Base-by-base conservation (phyloP, 2,888 invertebrate genomes). In the Ischnus inquisitorius region DNA sequence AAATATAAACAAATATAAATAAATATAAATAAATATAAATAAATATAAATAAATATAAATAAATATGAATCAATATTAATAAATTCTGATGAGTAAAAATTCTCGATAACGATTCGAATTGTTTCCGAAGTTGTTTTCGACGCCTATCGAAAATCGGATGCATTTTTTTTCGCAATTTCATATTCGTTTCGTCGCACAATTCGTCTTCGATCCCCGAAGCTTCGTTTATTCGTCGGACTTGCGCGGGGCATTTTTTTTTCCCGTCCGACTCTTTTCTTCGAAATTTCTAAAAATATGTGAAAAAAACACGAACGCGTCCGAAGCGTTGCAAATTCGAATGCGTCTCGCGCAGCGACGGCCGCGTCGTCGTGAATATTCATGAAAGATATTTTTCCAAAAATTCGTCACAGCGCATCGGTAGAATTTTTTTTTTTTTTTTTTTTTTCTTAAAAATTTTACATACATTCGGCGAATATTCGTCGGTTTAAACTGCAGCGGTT, bases 331-430 rank as follows among this genome's bases (percentile, higher is more conserved):
- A 10, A 71, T 22, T 34, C 2, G 43, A 25, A 34, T 34, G 34
- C 34, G 4, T 34, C 34, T 34, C 34, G 34, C 8, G 34, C 34
- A 41, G 51, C 60, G 41, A 62, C 75, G 16, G 48, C 28, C 46
- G 25, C 8, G 5, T 69, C 46, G n/a, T 39, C 75, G 6, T 83
- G 78, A 83, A 83, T 81, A 83, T 85, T 77, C 85, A 83, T 57
- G 39, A 10, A 10, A 28, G 34, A 46, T 16, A 51, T 78, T 43
- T 75, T 34, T 34, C 34, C 77, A 68, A 77, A 69, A 83, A 85
- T 86, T 85, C 82, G 82, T 85, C 82, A 69, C 71, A 65, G 76
- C 22, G 68, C 65, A 76, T 69, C 64, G 79, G 64, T 79, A 4
- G 34, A 34, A 6, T 34, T 34, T 34, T 34, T 34, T 3, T 0